Evolutionary conservation across 1,140 invertebrate species (phyloP), one percentile per base, ranked within the genome.

Genomic region (Dreissena rostriformis): DNA sequence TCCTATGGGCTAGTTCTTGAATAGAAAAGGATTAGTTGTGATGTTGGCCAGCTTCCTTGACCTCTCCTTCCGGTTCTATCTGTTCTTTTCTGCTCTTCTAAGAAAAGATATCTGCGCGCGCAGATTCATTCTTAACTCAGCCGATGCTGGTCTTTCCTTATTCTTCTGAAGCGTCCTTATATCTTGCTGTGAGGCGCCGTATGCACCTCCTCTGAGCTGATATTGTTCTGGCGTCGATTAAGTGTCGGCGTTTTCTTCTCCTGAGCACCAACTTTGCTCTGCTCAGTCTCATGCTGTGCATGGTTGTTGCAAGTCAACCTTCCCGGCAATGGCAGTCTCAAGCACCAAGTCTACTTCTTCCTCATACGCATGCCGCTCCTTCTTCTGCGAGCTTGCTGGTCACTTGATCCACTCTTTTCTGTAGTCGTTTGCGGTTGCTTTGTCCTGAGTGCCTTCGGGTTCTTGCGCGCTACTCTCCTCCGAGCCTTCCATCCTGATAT

Each of bases 241-340:
- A 39, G 39, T 39, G 39, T 39, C 4, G 8, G 39, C 4, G 39
- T 39, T 76, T 22, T 28, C 57, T 76, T 61, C 55, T 11, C 57
- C 24, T 76, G 52, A 39, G 63, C 73, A 76, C 73, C 15, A 57
- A 76, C 57, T 15, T 24, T 76, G 26, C 29, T 39, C 39, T 5
- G 39, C 39, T 28, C 49, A 15, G n/a, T 28, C 4, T 53, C 57
- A 61, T 76, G 52, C 24, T 76, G 57, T 29, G 63, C 22, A 39
- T 29, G 19, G 29, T 77, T 17, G 39, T 39, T 66, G 75, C 29
- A 28, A 77, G 75, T 77, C 63, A 0, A 77, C 75, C 29, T 22
- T 77, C 0, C 19, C 75, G 12, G 29, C 28, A 15, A 77, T 57
- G 0, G 75, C 10, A 22, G 57, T 51, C 39, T 65, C 49, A 10